Conservation (phyloP, 2,888 invertebrate genomes). For the Noctua pronuba region DNA sequence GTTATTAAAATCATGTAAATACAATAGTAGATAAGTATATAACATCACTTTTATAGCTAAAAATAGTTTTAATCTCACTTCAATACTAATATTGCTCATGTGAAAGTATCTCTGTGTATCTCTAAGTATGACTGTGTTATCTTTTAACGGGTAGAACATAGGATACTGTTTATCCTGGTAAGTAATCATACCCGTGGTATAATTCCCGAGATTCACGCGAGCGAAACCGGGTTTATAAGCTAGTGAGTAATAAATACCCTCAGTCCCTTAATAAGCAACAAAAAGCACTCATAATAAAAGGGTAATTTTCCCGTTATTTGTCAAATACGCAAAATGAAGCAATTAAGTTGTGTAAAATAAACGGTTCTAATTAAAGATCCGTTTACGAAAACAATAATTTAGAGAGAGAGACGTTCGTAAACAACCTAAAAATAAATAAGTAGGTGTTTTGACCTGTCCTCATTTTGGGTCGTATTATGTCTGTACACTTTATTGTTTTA, state of each 20-base stretch:
- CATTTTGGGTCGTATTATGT: background rate
- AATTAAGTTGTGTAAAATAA: conserved; percentile 44
- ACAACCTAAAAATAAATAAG: conserved; percentile 14
- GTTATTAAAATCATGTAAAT: background rate
- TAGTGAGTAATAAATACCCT: background rate
- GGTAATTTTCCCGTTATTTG: conserved; percentile 14
- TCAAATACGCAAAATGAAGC: conserved; percentile 40
- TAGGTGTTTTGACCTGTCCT: conserved; percentile 14
- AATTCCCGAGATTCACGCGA: background rate
- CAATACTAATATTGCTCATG: background rate
- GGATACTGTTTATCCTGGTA: background rate
- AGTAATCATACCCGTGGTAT: background rate
- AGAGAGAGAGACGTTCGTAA: conserved; percentile 1
- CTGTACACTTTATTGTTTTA: background rate
- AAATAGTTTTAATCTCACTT: background rate
- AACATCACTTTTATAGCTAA: background rate
- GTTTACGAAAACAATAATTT: conserved; percentile 44
- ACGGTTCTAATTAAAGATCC: conserved; percentile 49
- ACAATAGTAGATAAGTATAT: background rate
- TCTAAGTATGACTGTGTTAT: background rate
- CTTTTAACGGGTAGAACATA: background rate
- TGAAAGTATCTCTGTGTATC: background rate
- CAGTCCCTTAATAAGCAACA: background rate
- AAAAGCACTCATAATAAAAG: conserved; percentile 25
- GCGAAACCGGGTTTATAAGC: background rate